Evolutionary conservation across 2,888 invertebrate genomes (phyloP), one percentile per base, ranked within the genome.

Genomic region (Beris morrisii): DNA sequence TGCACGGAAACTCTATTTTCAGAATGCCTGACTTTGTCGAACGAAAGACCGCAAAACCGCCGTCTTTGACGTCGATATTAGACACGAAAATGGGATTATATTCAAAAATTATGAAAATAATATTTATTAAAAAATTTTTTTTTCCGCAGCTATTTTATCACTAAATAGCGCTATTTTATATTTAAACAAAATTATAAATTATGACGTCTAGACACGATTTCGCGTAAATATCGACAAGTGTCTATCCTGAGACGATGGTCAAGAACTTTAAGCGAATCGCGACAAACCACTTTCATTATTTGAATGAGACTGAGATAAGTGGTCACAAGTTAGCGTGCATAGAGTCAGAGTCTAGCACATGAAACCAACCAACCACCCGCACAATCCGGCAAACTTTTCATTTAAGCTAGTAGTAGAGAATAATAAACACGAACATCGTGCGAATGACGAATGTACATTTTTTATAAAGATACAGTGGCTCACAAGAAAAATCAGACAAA

Each of bases 211-310:
- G 79, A 80, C 71, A 79, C 69, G 71, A 79, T 80, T 73, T 78
- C 78, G 72, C 79, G 78, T 75, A 80, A 78, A 77, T 80, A 79
- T 76, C 76, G 78, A 77, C 80, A 78, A 79, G 79, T 79, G 77
- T 79, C 79, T 77, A 78, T 77, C 74, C 76, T 73, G 75, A 80
- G 77, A 75, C 79, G 78, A 75, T 79, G 78, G 76, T 79, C 80
- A 77, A 75, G 73, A 75, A 79, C 76, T 77, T 77, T 78, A 73
- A 78, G 74, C 74, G 75, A 77, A 72, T 52, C 45, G 73, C 76
- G 73, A 75, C 78, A 77, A 76, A 75, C 74, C 77, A 76, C 73
- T 79, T 76, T 79, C 81, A 79, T 79, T 74, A 77, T 79, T 78
- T 78, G 77, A 76, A 76, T 75, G 74, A 75, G 78, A 80, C 77